phyloP scores from a whole-genome alignment of 2,888 invertebrate species.

The Ophion slaviceki region DNA sequence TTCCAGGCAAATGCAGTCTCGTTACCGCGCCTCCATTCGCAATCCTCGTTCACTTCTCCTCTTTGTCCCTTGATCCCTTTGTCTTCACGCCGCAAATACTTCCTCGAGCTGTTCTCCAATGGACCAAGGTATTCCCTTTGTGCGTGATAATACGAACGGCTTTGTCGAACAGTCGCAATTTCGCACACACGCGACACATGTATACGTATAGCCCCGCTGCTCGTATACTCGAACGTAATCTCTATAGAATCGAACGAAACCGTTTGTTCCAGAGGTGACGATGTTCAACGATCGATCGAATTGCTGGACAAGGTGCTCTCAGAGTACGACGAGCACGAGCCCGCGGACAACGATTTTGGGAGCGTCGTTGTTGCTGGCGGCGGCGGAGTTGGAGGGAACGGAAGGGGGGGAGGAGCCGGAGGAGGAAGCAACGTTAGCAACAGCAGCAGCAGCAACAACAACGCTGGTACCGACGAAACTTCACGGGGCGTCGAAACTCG shows the following conservation, averaged over 20 bases:
- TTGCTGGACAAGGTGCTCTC: constrained; percentile 94
- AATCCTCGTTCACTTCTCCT: constrained; percentile 15
- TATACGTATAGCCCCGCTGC: not conserved
- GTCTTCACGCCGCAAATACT: constrained; percentile 24
- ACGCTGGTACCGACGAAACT: constrained; percentile 46
- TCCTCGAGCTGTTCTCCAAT: constrained; percentile 24
- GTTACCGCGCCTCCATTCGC: constrained; percentile 11
- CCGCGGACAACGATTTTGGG: constrained; percentile 84
- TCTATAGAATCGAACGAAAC: constrained; percentile 79
- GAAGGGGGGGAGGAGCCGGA: constrained; percentile 74
- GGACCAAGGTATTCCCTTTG: constrained; percentile 53
- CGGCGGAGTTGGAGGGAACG: constrained; percentile 84
- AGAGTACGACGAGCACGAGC: constrained; percentile 93
- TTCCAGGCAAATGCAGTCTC: constrained; percentile 33
- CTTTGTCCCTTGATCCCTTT: constrained; percentile 38
- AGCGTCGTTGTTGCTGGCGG: constrained; percentile 84
- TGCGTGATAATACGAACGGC: constrained; percentile 3
- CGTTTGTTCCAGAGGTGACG: constrained; percentile 89
- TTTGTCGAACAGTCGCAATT: not conserved
- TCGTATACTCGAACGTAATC: constrained; percentile 66
- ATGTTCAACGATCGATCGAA: constrained; percentile 95
- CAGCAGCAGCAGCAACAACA: not conserved
- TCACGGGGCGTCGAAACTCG: constrained; percentile 51
- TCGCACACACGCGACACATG: not conserved
- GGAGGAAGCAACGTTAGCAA: constrained; percentile 66